phyloP scores from a whole-genome alignment of 1,140 invertebrate genomes.

The Pararge aegeria region DNA sequence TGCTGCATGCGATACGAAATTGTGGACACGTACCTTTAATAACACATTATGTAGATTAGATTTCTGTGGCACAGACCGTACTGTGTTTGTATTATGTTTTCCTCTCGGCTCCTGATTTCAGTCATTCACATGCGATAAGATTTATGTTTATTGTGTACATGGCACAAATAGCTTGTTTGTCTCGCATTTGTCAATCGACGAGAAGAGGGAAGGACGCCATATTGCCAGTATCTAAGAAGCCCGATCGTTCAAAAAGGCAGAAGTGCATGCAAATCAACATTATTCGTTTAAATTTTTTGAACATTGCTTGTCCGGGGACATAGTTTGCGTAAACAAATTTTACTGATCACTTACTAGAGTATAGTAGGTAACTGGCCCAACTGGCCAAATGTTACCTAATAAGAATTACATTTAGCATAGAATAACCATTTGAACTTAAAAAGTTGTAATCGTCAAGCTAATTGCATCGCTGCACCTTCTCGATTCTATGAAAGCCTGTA shows the following conservation, averaged over 20 bases:
- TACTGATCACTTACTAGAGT: background rate
- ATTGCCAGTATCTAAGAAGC: conserved; percentile 1
- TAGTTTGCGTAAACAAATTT: background rate
- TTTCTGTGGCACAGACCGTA: background rate
- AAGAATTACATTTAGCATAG: too few relatives aligned
- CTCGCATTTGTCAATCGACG: conserved; percentile 22
- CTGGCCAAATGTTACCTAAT: too few relatives aligned
- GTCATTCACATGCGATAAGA: conserved; percentile 18
- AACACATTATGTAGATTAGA: too few relatives aligned
- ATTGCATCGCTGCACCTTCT: too few relatives aligned
- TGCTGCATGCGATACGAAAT: too few relatives aligned
- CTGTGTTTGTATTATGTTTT: background rate
- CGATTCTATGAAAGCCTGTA: too few relatives aligned
- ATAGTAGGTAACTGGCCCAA: too few relatives aligned
- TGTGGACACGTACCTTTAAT: too few relatives aligned
- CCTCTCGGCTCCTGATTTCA: conserved; percentile 1
- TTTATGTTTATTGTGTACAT: conserved; percentile 15
- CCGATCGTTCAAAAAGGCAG: background rate
- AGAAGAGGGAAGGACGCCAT: background rate
- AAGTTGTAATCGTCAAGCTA: too few relatives aligned
- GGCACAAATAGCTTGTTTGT: conserved; percentile 22
- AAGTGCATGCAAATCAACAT: background rate
- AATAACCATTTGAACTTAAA: too few relatives aligned
- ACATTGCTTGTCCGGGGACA: background rate
- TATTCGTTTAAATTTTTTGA: background rate